A percentile compares a stretch with the other conserved stretches of the same genome.
These are phyloP conservation scores for Boloria euphrosyne DNA, from an alignment of 2,888 invertebrate species.

Conservation along the genomic window DNA sequence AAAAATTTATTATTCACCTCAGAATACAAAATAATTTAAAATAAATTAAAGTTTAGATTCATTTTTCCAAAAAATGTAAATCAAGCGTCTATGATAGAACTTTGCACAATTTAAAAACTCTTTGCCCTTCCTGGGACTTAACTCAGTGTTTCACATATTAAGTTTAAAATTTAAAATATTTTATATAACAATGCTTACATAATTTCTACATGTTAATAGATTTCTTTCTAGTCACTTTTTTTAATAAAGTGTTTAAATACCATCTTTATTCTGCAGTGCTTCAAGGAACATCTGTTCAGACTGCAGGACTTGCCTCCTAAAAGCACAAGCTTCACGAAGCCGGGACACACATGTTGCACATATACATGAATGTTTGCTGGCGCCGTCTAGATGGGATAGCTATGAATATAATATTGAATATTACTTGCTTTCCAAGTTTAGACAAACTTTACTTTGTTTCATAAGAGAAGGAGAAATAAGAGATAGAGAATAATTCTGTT, in stretches of 20 bases:
- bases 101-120: too few relatives aligned
- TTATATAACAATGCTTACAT: too few relatives aligned
- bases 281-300: conserved; percentile 63
- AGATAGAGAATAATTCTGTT: too few relatives aligned
- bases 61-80: too few relatives aligned
- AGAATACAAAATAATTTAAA: too few relatives aligned
- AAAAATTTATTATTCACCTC: too few relatives aligned
- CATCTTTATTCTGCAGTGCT: conserved; percentile 51
- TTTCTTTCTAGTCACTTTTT: background rate
- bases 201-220: background rate
- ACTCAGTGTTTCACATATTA: too few relatives aligned
- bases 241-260: background rate
- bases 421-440: background rate
- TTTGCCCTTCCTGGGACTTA: too few relatives aligned
- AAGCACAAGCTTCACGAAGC: conserved; percentile 55
- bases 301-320: conserved; percentile 62
- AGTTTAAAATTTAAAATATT: too few relatives aligned
- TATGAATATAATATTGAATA: conserved; percentile 36
- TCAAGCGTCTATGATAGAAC: too few relatives aligned
- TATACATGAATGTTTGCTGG: conserved; percentile 55
- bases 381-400: conserved; percentile 51
- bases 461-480: background rate
- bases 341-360: conserved; percentile 54
- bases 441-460: background rate
- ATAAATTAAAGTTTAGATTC: too few relatives aligned